Evolutionary conservation across 2,888 invertebrate species (phyloP).

Genomic region (Frankliniella fusca): DNA sequence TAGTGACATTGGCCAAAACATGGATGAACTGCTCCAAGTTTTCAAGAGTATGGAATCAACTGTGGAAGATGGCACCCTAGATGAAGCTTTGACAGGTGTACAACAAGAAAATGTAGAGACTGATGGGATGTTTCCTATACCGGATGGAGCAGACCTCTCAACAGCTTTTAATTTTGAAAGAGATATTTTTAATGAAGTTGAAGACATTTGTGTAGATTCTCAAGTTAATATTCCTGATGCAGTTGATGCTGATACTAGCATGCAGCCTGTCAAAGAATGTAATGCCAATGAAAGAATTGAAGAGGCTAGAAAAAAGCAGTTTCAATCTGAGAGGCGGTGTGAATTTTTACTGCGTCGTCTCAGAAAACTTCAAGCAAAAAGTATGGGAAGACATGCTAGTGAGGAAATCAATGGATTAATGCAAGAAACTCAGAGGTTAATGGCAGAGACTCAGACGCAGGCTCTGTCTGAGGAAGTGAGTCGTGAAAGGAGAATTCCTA

Average conservation of each 20-base stretch:
- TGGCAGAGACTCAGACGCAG: slow-evolving; percentile 28
- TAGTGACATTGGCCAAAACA: slow-evolving; percentile 48
- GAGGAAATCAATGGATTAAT: slow-evolving; percentile 75
- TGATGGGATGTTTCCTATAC: slow-evolving; percentile 45
- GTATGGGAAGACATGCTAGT: slow-evolving; percentile 71
- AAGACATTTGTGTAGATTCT: slow-evolving; percentile 52
- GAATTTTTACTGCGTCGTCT: slow-evolving; percentile 69
- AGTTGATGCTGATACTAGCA: slow-evolving; percentile 35
- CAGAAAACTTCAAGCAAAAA: slow-evolving; percentile 68
- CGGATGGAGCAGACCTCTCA: slow-evolving; percentile 43
- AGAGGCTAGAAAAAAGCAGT: slow-evolving; percentile 53
- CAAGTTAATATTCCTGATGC: slow-evolving; percentile 38
- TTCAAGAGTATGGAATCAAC: slow-evolving; percentile 67
- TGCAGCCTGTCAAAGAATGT: slow-evolving; percentile 44
- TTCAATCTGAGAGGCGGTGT: slow-evolving; percentile 62
- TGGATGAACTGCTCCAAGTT: slow-evolving; percentile 67
- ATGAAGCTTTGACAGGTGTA: slow-evolving; percentile 37
- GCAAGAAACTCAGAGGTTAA: slow-evolving; percentile 63
- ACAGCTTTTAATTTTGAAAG: slow-evolving; percentile 41
- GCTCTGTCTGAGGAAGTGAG: slow-evolving; percentile 31
- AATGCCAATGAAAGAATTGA: slow-evolving; percentile 54
- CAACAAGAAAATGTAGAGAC: slow-evolving; percentile 41
- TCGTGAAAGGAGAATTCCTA: neutral
- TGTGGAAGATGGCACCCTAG: slow-evolving; percentile 38
- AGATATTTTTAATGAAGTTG: slow-evolving; percentile 51